phyloP scores from a whole-genome alignment of 30 jellyfish, hydroid and myxozoan species.

The Catostylus mosaicus region DNA sequence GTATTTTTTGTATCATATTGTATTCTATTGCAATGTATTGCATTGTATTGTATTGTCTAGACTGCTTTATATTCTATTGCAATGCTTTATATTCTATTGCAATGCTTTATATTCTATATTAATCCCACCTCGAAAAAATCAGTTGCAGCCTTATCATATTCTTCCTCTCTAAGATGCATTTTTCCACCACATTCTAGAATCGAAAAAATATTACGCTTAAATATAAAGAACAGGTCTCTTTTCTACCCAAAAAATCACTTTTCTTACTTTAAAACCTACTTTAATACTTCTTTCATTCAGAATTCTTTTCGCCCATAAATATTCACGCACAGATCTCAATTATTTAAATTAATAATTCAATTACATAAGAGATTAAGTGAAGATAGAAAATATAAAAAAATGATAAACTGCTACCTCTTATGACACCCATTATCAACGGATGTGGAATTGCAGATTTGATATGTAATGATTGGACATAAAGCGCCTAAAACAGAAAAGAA shows the following conservation, averaged over 20 bases:
- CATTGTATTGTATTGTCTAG: too few species aligned
- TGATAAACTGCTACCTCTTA: too few species aligned
- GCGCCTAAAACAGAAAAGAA: slow-evolving; percentile 51
- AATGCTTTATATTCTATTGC: too few species aligned
- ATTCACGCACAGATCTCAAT: too few species aligned
- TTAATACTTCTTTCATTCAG: not conserved
- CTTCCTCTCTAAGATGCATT: slow-evolving; percentile 98
- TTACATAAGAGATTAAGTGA: too few species aligned
- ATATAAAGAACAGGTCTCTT: not conserved
- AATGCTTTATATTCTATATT: not conserved
- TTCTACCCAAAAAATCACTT: not conserved
- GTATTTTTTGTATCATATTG: too few species aligned
- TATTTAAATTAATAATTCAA: too few species aligned
- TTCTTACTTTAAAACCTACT: not conserved
- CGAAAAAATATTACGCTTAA: not conserved
- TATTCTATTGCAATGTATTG: too few species aligned
- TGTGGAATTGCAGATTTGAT: slow-evolving; percentile 98
- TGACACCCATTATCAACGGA: slow-evolving; percentile 97
- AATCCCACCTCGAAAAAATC: slow-evolving; percentile 90
- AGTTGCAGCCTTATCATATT: slow-evolving; percentile 98
- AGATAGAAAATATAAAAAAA: too few species aligned
- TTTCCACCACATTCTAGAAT: slow-evolving; percentile 97
- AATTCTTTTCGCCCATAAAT: too few species aligned
- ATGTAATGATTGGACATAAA: slow-evolving; percentile 87
- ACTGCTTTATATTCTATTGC: too few species aligned